Percentiles rank a stretch among this genome's conserved stretches.
Conservation (phyloP, 2,888 invertebrate genomes). For the Spialia ferax region DNA sequence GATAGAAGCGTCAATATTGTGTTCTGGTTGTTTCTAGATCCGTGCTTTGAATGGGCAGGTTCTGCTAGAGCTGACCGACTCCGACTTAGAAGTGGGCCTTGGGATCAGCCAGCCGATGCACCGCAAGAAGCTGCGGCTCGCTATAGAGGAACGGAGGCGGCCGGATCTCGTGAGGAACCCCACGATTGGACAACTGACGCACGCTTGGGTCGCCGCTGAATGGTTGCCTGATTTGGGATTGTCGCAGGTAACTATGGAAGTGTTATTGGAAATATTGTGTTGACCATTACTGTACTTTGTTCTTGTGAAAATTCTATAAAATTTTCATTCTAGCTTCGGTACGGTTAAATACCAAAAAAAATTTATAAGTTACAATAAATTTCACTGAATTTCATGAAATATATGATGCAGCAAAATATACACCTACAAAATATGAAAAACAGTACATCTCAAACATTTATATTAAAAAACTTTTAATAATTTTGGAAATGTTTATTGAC, state of each 20-base stretch:
- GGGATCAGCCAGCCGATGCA: slow-evolving; percentile 98
- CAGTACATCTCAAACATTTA: too few relatives aligned
- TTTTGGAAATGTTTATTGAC: slow-evolving; percentile 54
- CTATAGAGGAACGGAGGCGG: slow-evolving; percentile 96
- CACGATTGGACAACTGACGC: slow-evolving; percentile 94
- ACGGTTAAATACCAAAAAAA: too few relatives aligned
- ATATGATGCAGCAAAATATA: too few relatives aligned
- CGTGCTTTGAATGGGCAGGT: slow-evolving; percentile 92
- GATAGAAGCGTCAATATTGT: slow-evolving; percentile 85
- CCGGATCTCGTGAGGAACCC: slow-evolving; percentile 96
- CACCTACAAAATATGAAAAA: too few relatives aligned
- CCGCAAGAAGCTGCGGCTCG: slow-evolving; percentile 95
- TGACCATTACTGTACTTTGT: background rate
- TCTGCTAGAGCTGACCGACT: slow-evolving; percentile 95
- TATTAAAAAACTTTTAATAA: background rate
- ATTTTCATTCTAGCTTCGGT: too few relatives aligned
- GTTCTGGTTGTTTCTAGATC: slow-evolving; percentile 89
- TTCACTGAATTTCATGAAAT: too few relatives aligned
- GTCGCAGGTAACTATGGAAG: slow-evolving; percentile 86
- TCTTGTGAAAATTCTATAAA: too few relatives aligned
- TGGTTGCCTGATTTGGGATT: slow-evolving; percentile 97
- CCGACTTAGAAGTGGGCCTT: slow-evolving; percentile 95
- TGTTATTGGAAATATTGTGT: too few relatives aligned
- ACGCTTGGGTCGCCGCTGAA: slow-evolving; percentile 97
- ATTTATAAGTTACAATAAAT: too few relatives aligned